These are phyloP conservation scores for Epinephelus awoara DNA, from an alignment of 2,797 vertebrate species.

Conservation along the genomic window DNA sequence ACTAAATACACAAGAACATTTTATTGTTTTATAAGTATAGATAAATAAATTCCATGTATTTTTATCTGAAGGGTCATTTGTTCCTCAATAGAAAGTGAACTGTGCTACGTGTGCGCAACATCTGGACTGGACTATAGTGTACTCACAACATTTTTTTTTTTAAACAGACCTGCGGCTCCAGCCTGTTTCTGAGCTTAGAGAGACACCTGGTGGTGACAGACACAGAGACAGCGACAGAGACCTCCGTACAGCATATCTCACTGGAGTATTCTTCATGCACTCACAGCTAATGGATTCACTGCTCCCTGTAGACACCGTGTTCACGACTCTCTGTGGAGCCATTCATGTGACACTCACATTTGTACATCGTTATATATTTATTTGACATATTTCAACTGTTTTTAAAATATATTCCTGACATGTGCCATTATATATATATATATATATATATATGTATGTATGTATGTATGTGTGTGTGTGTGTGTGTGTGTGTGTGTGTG, in stretches of 20 bases:
- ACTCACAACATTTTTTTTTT: not conserved
- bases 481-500: not conserved
- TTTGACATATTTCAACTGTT: too few relatives aligned
- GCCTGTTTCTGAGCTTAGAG: conserved; percentile 14
- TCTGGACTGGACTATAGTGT: not conserved
- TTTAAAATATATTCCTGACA: not conserved
- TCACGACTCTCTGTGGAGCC: not conserved
- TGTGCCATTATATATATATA: not conserved
- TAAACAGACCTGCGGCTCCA: not conserved
- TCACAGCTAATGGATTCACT: not conserved
- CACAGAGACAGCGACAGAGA: not conserved
- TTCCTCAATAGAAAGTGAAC: not conserved
- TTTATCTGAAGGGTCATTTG: not conserved
- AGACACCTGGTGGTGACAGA: conserved; percentile 60
- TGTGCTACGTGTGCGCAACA: not conserved
- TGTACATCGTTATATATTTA: not conserved
- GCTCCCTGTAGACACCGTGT: not conserved
- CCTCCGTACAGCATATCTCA: rapidly evolving
- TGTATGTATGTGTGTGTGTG: too few relatives aligned
- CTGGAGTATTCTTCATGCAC: not conserved
- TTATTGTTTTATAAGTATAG: too few relatives aligned
- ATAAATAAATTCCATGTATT: too few relatives aligned
- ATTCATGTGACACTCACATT: not conserved
- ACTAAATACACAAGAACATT: too few relatives aligned
- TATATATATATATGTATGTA: too few relatives aligned